phyloP scores from a whole-genome alignment of 2,113 vertebrate genomes.

The Ploceus nigricollis region DNA sequence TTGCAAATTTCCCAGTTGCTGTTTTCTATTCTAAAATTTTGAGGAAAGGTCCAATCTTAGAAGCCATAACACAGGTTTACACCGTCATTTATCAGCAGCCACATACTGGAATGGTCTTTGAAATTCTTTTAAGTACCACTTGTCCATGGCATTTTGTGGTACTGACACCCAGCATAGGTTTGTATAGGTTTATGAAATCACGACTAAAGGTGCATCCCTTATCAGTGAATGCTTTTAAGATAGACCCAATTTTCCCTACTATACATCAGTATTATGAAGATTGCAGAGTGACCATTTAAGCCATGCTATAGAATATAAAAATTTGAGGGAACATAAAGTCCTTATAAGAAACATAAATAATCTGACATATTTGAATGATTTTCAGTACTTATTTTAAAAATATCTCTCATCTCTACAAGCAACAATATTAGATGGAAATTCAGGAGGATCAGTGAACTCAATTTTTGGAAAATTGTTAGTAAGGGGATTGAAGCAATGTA shows the following conservation, averaged over 20 bases:
- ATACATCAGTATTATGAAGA: neutral
- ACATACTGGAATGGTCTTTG: neutral
- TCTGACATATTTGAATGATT: neutral
- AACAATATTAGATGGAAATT: neutral
- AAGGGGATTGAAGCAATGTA: neutral
- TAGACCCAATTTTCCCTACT: neutral
- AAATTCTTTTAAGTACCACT: neutral
- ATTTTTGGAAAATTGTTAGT: neutral
- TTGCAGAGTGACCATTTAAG: neutral
- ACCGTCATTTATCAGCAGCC: neutral
- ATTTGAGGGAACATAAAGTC: neutral
- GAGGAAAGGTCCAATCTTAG: neutral
- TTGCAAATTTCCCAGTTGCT: neutral
- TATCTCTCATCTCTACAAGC: neutral
- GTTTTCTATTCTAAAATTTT: neutral
- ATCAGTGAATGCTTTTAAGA: neutral
- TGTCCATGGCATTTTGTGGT: neutral
- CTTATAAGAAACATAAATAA: neutral
- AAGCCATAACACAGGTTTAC: neutral
- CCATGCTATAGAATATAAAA: neutral
- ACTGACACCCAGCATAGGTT: neutral
- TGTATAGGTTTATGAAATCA: neutral
- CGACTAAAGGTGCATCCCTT: accelerated
- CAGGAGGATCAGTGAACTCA: neutral
- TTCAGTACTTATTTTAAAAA: neutral